Percentiles rank a stretch among this genome's conserved stretches.
Conservation (phyloP, 2,113 vertebrate genomes). For the Heptranchias perlo region DNA sequence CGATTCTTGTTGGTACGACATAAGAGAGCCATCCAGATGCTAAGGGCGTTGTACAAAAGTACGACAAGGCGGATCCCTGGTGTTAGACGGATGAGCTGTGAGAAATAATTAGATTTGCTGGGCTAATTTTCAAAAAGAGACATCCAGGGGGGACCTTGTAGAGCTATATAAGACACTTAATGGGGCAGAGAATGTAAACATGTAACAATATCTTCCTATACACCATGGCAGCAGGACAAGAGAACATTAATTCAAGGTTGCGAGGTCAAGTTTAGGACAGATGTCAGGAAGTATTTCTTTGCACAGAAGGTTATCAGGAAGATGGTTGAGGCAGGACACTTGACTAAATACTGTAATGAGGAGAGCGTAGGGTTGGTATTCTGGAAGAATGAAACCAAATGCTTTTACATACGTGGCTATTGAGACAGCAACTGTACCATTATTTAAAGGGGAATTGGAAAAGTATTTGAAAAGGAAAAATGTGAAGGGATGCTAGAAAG, state of each 20-base stretch:
- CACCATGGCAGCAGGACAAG: neutral
- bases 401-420: neutral
- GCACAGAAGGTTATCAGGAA: neutral
- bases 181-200: neutral
- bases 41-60: neutral
- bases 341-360: neutral
- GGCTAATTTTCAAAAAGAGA: neutral
- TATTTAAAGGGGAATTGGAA: neutral
- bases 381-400: neutral
- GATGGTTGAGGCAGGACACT: neutral
- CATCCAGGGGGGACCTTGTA: neutral
- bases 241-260: neutral
- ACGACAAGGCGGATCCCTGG: neutral
- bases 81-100: neutral
- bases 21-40: neutral
- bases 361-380: neutral
- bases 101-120: constrained; percentile 8
- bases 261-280: constrained; percentile 7
- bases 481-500: neutral
- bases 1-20: neutral
- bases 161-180: neutral
- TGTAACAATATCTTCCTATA: constrained; percentile 2
- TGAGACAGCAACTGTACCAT: too few species aligned
- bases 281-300: constrained; percentile 1
- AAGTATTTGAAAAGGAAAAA: neutral